Evolutionary conservation across 2,888 invertebrate genomes (phyloP), one percentile per base, ranked within the genome.

Genomic region (Andrena minutula): DNA sequence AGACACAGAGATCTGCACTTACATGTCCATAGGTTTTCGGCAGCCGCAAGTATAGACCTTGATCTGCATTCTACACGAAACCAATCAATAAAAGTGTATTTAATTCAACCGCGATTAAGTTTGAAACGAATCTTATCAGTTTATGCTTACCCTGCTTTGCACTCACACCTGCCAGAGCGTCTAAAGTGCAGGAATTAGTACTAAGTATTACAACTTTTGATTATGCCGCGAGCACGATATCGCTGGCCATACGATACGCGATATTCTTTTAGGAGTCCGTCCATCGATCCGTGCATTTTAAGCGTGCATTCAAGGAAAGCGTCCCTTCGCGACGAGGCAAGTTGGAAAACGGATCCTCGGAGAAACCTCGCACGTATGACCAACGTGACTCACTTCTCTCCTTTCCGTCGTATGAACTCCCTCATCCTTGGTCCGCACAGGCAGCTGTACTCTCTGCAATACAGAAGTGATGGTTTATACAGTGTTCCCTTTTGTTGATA

Each of bases 151-250:
- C 86, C 84, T 63, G 85, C 70, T 23, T 47, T 65, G 75, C 90
- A 92, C 23, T 79, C 63, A 68, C 92, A 92, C 82, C 89, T 88
- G 64, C 78, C 83, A 60, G 87, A 51, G 66, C 84, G 86, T 88
- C 92, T 92, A 88, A 75, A 71, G 79, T 74, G 76, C 70, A 82
- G 84, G 70, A 84, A 86, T 90, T 86, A 88, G 85, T 86, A 89
- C 86, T 91, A 87, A 82, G 85, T 88, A 89, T 87, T 88, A 90
- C 83, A 86, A 79, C 84, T 88, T 88, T 90, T 56, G 58, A 82
- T 82, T 83, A 86, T 72, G 70, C 75, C 51, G 51, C 68, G 69
- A 78, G 68, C 77, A 71, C 68, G 12, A 61, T 68, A 75, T 51
- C 30, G 73, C 69, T 75, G 79, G 84, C 80, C 89, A 87, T 86